Conservation (phyloP, 2,888 invertebrate genomes). For the Asteroscopus sphinx region DNA sequence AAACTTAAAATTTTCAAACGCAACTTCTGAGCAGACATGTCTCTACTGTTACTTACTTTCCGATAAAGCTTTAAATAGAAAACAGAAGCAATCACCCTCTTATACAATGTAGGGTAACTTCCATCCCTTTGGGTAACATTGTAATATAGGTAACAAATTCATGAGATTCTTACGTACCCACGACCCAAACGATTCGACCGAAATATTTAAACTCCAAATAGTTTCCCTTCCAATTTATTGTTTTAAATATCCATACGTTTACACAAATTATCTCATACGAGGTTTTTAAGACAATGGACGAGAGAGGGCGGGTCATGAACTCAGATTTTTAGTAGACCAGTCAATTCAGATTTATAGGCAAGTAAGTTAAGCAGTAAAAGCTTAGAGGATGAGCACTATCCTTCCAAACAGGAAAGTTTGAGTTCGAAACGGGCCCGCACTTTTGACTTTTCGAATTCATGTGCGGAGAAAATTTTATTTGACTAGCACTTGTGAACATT, state of each 20-base stretch:
- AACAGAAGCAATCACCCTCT: constrained; percentile 22
- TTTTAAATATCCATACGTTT: constrained; percentile 34
- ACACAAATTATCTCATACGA: not conserved
- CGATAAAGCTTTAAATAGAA: constrained; percentile 18
- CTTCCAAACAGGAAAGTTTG: too few relatives aligned
- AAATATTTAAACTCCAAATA: constrained; percentile 55
- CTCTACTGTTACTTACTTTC: not conserved
- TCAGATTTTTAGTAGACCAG: not conserved
- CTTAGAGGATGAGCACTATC: too few relatives aligned
- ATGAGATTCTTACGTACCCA: constrained; percentile 48
- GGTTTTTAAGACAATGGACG: not conserved
- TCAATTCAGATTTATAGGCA: too few relatives aligned
- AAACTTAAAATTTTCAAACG: not conserved
- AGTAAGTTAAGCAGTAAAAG: too few relatives aligned
- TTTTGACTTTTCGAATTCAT: too few relatives aligned
- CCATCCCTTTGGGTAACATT: constrained; percentile 27
- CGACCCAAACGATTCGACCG: constrained; percentile 35
- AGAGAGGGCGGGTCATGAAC: not conserved
- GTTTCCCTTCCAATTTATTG: constrained; percentile 48
- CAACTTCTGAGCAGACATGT: not conserved
- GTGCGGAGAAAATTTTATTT: too few relatives aligned
- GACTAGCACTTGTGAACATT: too few relatives aligned
- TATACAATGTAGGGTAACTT: constrained; percentile 12
- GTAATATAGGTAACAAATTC: constrained; percentile 48
- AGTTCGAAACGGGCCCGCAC: too few relatives aligned